Base-by-base conservation (phyloP, 2,797 vertebrate species). In the Poecilia picta region DNA sequence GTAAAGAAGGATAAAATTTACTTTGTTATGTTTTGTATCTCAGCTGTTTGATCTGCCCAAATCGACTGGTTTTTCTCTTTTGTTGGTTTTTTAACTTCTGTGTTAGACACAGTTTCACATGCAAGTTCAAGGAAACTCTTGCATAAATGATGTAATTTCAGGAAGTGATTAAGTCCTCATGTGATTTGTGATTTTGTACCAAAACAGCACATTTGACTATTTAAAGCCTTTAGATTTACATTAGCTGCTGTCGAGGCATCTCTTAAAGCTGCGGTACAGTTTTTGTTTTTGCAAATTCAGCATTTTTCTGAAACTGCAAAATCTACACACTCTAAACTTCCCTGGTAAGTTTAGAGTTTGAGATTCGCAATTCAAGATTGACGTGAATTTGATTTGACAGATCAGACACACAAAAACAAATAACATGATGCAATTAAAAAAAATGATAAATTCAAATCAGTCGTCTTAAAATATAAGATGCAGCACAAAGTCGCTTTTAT, bases 41-140 rank as follows among this genome's bases (percentile, higher is more conserved):
- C 57, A 39, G 62, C 62, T 23, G 18, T 18, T 18, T 20, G 16
- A 39, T 23, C 62, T 3, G 18, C 15, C 62, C 62, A 39, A 23
- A 8, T 36, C 18, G 10, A 39, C 36, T 8, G 4, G 41, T 68
- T 41, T 68, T 57, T 57, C 82, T 89, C 59, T 43, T 75, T 77
- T 85, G 59, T 79, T 45, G 3, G 77, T 77, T 7, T 0, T n/a
- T 89, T 90, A 88, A 82, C 16, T 72, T 76, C 59, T 76, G 53
- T 49, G 70, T 84, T 86, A 87, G 16, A 68, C n/a, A 47, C 23
- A 5, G 76, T 91, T 89, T 91, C 83, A 85, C 76, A 77, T 57
- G 43, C 39, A 73, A 72, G 76, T 74, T 62, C 6, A 62, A 31
- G 8, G 59, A 33, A 62, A 33, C 59, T 2, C 59, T 62, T 33